Percentiles rank a stretch among this genome's conserved stretches.
phyloP scores from a whole-genome alignment of 2,888 invertebrate genomes.

The Galerucella calmariensis region DNA sequence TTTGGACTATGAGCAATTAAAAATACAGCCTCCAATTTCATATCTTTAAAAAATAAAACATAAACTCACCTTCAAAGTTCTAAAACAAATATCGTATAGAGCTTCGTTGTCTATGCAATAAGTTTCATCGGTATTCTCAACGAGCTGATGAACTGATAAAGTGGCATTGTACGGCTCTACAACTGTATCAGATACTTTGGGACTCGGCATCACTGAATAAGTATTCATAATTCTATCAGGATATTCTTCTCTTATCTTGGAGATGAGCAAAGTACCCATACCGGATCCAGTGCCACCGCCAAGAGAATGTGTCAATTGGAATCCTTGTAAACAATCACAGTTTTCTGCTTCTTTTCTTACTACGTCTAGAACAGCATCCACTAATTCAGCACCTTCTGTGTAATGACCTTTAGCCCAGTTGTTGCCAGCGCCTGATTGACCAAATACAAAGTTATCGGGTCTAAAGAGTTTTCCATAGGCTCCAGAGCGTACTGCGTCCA shows the following conservation, averaged over 20 bases:
- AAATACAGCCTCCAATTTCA: no score
- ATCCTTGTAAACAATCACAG: slow-evolving; percentile 92
- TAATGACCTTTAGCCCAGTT: slow-evolving; percentile 92
- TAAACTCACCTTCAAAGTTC: slow-evolving; percentile 79
- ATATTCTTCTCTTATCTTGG: slow-evolving; percentile 91
- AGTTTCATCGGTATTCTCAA: slow-evolving; percentile 90
- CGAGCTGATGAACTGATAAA: slow-evolving; percentile 85
- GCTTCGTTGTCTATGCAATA: slow-evolving; percentile 88
- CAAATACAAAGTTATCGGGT: slow-evolving; percentile 90
- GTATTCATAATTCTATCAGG: slow-evolving; percentile 91
- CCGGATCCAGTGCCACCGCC: slow-evolving; percentile 84
- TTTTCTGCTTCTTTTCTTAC: slow-evolving; percentile 89
- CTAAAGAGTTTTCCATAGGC: slow-evolving; percentile 87
- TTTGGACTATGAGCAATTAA: no score
- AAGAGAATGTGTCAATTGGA: slow-evolving; percentile 86
- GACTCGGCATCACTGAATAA: slow-evolving; percentile 84
- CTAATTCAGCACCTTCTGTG: slow-evolving; percentile 88
- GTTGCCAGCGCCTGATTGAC: slow-evolving; percentile 78
- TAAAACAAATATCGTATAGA: slow-evolving; percentile 86
- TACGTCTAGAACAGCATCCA: slow-evolving; percentile 85
- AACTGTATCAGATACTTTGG: slow-evolving; percentile 79
- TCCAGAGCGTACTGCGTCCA: slow-evolving; percentile 91
- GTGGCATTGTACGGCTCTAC: slow-evolving; percentile 91
- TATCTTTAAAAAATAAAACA: neutral
- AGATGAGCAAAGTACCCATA: slow-evolving; percentile 84